phyloP scores from a whole-genome alignment of 2,797 vertebrate species.

The Rhinichthys osculus region DNA sequence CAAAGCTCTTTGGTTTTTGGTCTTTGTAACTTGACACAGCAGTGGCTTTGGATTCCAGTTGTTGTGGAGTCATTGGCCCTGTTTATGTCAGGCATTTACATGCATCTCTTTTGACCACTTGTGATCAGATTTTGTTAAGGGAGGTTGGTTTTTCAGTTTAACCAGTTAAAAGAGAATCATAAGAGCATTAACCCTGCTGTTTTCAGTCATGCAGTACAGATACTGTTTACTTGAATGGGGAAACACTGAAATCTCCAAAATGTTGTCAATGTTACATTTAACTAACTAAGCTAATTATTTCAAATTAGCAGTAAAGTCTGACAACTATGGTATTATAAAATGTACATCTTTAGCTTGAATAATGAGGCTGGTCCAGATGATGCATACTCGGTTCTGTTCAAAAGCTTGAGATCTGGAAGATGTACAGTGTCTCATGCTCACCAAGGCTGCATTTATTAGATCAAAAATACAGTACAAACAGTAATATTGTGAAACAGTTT shows the following conservation, averaged over 20 bases:
- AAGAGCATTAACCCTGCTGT: too few relatives aligned
- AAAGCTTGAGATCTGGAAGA: neutral
- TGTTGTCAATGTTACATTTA: constrained; percentile 17
- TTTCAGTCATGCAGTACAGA: neutral
- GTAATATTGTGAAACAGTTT: neutral
- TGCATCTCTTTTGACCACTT: neutral
- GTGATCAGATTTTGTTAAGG: neutral
- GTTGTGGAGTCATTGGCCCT: neutral
- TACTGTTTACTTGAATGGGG: neutral
- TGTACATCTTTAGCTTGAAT: neutral
- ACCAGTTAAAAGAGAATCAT: neutral
- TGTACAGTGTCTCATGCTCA: neutral
- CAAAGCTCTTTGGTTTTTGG: neutral
- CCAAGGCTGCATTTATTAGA: neutral
- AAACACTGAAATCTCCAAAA: neutral
- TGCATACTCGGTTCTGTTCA: neutral
- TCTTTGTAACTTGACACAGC: constrained; percentile 2
- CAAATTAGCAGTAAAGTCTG: neutral
- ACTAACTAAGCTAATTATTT: neutral
- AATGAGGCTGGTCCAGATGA: neutral
- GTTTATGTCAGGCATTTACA: neutral
- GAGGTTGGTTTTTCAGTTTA: neutral
- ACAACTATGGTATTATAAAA: neutral
- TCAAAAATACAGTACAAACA: neutral
- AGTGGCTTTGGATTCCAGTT: neutral